Evolutionary conservation across 2,888 invertebrate genomes (phyloP).

Genomic region (Melieria crassipennis): DNA sequence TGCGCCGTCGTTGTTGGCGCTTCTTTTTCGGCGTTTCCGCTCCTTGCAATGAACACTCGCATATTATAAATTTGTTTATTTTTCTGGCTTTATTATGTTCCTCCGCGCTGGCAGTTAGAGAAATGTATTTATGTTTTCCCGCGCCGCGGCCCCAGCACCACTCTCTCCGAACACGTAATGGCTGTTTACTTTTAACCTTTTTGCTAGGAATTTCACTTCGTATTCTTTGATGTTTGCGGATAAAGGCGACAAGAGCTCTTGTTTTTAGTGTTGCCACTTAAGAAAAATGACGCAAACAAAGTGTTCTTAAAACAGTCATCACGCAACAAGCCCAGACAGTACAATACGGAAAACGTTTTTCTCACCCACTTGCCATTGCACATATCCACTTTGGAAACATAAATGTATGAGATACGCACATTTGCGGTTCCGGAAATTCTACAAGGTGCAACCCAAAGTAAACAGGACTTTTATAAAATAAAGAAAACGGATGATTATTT

Average conservation of each 20-base stretch:
- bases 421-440: too few relatives aligned
- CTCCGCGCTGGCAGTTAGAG: constrained; percentile 4
- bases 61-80: constrained; percentile 16
- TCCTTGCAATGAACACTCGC: neutral
- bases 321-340: constrained; percentile 25
- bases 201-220: neutral
- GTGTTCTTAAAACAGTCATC: constrained; percentile 49
- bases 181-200: constrained; percentile 24
- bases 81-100: constrained; percentile 7
- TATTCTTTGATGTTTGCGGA: neutral
- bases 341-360: too few relatives aligned
- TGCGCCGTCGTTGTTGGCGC: neutral
- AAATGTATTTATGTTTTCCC: constrained; percentile 17
- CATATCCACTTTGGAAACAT: too few relatives aligned
- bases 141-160: neutral
- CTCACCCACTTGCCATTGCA: too few relatives aligned
- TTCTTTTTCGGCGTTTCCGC: neutral
- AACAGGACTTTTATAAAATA: too few relatives aligned
- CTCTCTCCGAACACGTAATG: neutral
- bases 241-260: constrained; percentile 4
- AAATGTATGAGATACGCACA: too few relatives aligned
- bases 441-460: too few relatives aligned
- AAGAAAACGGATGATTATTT: too few relatives aligned
- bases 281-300: constrained; percentile 39
- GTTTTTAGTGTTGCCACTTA: constrained; percentile 20